Percentiles rank a stretch among this genome's conserved stretches.
These are phyloP conservation scores for Melipona bicolor DNA, from an alignment of 2,888 invertebrate genomes.

Conservation along the genomic window DNA sequence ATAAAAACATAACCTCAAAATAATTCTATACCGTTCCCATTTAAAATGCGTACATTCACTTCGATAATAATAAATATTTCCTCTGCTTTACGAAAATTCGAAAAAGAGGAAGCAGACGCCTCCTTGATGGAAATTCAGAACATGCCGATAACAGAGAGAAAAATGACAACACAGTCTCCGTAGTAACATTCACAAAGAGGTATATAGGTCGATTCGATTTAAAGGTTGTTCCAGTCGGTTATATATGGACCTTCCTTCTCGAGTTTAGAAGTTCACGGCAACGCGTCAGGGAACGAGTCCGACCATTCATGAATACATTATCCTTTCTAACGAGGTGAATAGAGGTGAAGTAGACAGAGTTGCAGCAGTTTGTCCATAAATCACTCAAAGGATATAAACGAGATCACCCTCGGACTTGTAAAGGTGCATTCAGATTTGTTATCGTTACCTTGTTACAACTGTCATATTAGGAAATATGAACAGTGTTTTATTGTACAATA, in stretches of 20 bases:
- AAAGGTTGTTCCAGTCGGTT: slow-evolving; percentile 12
- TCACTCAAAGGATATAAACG: slow-evolving; percentile 73
- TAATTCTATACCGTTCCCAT: too few relatives aligned
- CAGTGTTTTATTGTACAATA: too few relatives aligned
- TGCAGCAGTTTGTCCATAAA: slow-evolving; percentile 78
- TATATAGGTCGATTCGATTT: slow-evolving; percentile 20
- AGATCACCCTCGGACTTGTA: too few relatives aligned
- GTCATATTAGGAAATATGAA: too few relatives aligned
- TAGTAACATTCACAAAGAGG: neutral
- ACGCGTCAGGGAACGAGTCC: slow-evolving; percentile 51
- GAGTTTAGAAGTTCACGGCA: slow-evolving; percentile 39
- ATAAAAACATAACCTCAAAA: too few relatives aligned
- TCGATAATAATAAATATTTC: too few relatives aligned
- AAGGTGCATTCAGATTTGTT: too few relatives aligned
- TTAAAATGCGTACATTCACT: too few relatives aligned
- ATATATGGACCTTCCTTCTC: slow-evolving; percentile 14
- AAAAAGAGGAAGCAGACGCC: too few relatives aligned
- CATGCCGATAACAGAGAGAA: neutral
- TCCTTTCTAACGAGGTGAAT: slow-evolving; percentile 81
- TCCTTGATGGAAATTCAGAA: neutral
- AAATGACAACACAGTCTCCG: neutral
- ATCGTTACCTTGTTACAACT: too few relatives aligned
- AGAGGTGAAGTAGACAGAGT: slow-evolving; percentile 80
- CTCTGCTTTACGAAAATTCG: too few relatives aligned
- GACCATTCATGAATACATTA: slow-evolving; percentile 80